phyloP scores from a whole-genome alignment of 2,888 invertebrate species.

The Clepsis dumicolana region DNA sequence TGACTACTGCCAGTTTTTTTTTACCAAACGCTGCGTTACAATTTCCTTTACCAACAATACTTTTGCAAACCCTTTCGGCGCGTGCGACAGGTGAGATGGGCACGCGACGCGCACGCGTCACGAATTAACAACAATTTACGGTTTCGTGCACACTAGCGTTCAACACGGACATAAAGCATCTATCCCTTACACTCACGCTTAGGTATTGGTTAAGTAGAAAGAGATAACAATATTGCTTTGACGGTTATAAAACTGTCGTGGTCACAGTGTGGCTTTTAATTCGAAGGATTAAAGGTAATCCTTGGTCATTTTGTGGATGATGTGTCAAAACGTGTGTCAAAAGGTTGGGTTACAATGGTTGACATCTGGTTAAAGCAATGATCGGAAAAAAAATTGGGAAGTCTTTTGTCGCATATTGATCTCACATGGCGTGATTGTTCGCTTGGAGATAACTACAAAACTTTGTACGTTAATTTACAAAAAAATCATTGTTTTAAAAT shows the following conservation, averaged over 20 bases:
- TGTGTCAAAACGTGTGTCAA: conserved; percentile 9
- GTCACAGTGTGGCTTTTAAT: neutral
- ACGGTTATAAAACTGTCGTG: neutral
- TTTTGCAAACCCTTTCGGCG: conserved; percentile 46
- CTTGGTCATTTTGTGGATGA: conserved; percentile 8
- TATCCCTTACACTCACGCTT: neutral
- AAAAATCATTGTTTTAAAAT: too few species aligned
- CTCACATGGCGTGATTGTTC: too few species aligned
- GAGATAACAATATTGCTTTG: neutral
- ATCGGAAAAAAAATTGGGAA: neutral
- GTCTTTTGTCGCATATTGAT: too few species aligned
- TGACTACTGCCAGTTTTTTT: too few species aligned
- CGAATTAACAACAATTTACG: conserved; percentile 50
- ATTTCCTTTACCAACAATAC: neutral
- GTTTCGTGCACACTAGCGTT: neutral
- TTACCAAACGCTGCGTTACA: neutral
- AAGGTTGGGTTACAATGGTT: conserved; percentile 5
- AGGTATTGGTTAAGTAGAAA: neutral
- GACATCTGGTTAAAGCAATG: conserved; percentile 27
- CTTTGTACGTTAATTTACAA: too few species aligned
- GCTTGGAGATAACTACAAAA: too few species aligned
- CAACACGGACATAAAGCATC: neutral
- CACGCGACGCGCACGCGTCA: conserved; percentile 71
- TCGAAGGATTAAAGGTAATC: neutral
- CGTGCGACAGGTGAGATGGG: conserved; percentile 60